Evolutionary conservation across 1,140 invertebrate genomes (phyloP).

Genomic region (Dendroctonus ponderosae): DNA sequence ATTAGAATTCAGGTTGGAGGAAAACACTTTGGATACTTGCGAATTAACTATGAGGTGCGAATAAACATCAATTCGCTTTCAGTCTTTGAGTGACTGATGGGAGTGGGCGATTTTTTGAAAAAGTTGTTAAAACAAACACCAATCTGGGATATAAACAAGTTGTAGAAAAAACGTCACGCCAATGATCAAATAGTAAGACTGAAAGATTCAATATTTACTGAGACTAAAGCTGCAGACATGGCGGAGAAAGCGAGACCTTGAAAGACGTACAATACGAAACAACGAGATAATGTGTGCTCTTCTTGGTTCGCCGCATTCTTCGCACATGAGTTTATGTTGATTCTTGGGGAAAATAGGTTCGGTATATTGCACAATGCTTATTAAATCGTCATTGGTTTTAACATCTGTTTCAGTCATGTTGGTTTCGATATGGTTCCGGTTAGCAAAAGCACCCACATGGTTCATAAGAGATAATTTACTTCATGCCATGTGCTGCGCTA

Average conservation of each 20-base stretch:
- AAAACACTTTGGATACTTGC: background rate
- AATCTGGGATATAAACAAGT: background rate
- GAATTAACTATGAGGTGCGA: background rate
- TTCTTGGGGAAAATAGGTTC: background rate
- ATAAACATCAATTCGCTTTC: background rate
- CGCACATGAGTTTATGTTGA: background rate
- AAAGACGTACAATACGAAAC: conserved; percentile 8
- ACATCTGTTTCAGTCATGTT: too few species aligned
- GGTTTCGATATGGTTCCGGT: too few species aligned
- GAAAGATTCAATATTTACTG: conserved; percentile 12
- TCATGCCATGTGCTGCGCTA: too few species aligned
- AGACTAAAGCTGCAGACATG: conserved; percentile 13
- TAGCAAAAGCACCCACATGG: too few species aligned
- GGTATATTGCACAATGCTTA: background rate
- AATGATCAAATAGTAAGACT: conserved; percentile 8
- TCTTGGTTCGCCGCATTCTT: conserved; percentile 6
- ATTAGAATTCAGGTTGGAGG: background rate
- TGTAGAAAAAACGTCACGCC: conserved; percentile 1
- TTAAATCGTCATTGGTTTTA: too few species aligned
- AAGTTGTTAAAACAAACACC: background rate
- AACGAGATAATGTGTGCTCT: conserved; percentile 1
- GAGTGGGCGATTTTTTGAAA: background rate
- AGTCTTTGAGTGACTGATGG: background rate
- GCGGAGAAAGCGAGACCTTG: conserved; percentile 18
- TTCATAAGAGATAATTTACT: too few species aligned